A percentile compares a stretch with the other conserved stretches of the same genome.
Evolutionary conservation across 2,797 vertebrate genomes (phyloP).

Genomic region (Sebastes matsubarae): DNA sequence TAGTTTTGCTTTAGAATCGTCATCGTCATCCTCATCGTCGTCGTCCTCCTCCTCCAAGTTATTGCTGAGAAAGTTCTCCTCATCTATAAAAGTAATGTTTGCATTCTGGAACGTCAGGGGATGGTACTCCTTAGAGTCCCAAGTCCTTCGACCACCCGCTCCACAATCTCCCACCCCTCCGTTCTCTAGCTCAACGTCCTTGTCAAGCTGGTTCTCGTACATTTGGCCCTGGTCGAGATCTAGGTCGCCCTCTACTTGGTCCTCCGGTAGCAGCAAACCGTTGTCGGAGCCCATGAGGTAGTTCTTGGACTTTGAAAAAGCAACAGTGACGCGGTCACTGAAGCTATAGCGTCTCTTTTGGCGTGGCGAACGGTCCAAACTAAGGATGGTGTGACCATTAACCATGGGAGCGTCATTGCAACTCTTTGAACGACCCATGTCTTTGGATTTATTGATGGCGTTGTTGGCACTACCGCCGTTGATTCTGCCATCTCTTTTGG

Average conservation of each 20-base stretch:
- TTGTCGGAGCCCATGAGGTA: constrained; percentile 89
- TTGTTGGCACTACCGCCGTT: background rate
- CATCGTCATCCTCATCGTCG: constrained; percentile 46
- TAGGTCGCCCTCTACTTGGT: constrained; percentile 77
- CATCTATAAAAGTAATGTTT: constrained; percentile 90
- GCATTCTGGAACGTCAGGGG: constrained; percentile 88
- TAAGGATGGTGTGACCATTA: constrained; percentile 83
- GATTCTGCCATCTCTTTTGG: constrained; percentile 76
- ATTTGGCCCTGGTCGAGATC: constrained; percentile 72
- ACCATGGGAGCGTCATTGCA: constrained; percentile 69
- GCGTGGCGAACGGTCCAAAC: constrained; percentile 83
- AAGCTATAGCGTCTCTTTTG: constrained; percentile 85
- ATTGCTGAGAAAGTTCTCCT: constrained; percentile 82
- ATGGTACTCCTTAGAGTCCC: constrained; percentile 91
- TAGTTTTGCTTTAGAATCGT: constrained; percentile 77
- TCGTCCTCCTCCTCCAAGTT: constrained; percentile 72
- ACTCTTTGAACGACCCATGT: constrained; percentile 74
- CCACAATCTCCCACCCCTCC: constrained; percentile 40
- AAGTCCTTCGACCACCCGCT: constrained; percentile 70
- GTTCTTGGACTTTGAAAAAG: constrained; percentile 89
- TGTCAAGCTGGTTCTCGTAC: constrained; percentile 92
- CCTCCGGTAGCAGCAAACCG: constrained; percentile 83
- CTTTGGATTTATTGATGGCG: constrained; percentile 48
- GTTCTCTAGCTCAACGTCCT: constrained; percentile 87
- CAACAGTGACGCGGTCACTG: constrained; percentile 88